These are phyloP conservation scores for Pediacus dermestoides DNA, from an alignment of 2,888 invertebrate genomes.

Conservation along the genomic window DNA sequence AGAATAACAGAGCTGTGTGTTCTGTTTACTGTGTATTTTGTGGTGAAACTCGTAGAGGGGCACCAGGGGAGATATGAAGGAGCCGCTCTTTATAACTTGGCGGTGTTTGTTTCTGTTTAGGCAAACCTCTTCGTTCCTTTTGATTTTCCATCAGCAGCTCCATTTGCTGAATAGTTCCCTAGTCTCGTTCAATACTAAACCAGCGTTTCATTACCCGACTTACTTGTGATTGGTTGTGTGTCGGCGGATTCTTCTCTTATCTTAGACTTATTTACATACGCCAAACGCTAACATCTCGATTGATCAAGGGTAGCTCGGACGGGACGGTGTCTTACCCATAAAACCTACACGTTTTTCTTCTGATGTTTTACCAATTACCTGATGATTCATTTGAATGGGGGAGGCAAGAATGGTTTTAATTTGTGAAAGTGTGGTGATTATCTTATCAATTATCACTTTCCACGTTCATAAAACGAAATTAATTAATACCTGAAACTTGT, in stretches of 20 bases:
- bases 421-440: too few relatives aligned
- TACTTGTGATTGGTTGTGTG: constrained; percentile 47
- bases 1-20: constrained; percentile 36
- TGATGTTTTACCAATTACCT: too few relatives aligned
- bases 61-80: constrained; percentile 15
- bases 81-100: constrained; percentile 45
- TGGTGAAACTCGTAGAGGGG: constrained; percentile 26
- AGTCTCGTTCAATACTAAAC: constrained; percentile 42
- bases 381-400: too few relatives aligned
- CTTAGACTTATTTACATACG: constrained; percentile 43
- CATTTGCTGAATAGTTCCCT: constrained; percentile 47
- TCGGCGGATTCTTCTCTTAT: constrained; percentile 46
- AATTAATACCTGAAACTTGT: too few relatives aligned
- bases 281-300: constrained; percentile 29
- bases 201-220: constrained; percentile 46
- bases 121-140: constrained; percentile 48
- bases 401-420: too few relatives aligned
- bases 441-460: too few relatives aligned
- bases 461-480: too few relatives aligned
- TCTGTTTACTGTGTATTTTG: constrained; percentile 43
- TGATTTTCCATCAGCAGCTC: constrained; percentile 49
- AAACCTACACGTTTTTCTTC: too few relatives aligned
- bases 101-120: constrained; percentile 49
- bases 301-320: constrained; percentile 4
- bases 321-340: neutral